These are phyloP conservation scores for Cairina moschata DNA, from an alignment of 2,113 vertebrate species.

Conservation along the genomic window DNA sequence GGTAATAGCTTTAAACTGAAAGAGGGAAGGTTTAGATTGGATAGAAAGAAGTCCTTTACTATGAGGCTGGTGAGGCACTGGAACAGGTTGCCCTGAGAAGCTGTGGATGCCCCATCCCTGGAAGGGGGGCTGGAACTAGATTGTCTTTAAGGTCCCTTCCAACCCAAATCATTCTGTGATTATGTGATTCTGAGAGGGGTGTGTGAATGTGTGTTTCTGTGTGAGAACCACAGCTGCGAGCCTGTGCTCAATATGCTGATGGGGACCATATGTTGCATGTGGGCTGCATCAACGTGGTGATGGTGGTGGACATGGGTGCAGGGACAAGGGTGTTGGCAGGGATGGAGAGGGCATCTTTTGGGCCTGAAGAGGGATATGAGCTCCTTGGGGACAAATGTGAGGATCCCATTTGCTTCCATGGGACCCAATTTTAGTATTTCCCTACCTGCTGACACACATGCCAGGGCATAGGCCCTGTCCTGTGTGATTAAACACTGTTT, in stretches of 20 bases:
- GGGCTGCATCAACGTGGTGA: background rate
- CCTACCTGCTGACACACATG: background rate
- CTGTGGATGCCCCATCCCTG: background rate
- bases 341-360: rapidly evolving
- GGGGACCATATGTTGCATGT: background rate
- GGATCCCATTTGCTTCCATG: background rate
- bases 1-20: too few species aligned
- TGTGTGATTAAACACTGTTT: background rate
- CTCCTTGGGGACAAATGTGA: rapidly evolving
- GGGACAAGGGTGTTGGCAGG: background rate
- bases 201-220: rapidly evolving
- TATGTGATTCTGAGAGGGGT: background rate
- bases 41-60: too few species aligned
- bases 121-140: background rate
- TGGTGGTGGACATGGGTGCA: background rate
- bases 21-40: too few species aligned
- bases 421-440: rapidly evolving
- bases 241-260: background rate
- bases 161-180: background rate
- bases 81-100: background rate
- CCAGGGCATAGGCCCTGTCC: background rate
- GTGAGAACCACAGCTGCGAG: rapidly evolving
- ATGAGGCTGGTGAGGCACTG: background rate
- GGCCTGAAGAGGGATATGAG: rapidly evolving
- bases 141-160: background rate